Percentiles rank a stretch among this genome's conserved stretches.
phyloP scores from a whole-genome alignment of 2,888 invertebrate species.

The Drosophila helvetica region DNA sequence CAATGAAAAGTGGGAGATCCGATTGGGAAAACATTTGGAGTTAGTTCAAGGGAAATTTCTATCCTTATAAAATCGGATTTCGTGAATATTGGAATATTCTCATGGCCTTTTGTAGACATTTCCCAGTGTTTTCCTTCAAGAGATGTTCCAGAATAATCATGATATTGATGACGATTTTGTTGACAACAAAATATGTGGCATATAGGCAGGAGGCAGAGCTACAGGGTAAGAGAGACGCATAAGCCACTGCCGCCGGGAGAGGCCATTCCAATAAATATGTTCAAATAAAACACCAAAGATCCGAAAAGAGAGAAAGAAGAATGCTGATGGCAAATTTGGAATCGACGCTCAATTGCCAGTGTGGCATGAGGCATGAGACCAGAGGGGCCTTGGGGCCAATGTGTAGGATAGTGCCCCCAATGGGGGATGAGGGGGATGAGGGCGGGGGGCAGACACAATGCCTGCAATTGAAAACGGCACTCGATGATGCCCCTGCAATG shows the following conservation, averaged over 20 bases:
- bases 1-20: neutral
- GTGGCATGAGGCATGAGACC: neutral
- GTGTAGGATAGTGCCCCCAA: neutral
- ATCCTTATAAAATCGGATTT: no score
- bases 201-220: no score
- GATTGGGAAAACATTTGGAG: no score
- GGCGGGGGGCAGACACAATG: conserved; percentile 54
- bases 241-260: conserved; percentile 3
- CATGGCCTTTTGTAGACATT: no score
- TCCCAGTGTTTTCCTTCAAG: no score
- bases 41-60: neutral
- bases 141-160: no score
- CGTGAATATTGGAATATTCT: no score
- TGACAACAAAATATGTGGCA: neutral
- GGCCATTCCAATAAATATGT: conserved; percentile 45
- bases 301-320: conserved; percentile 38
- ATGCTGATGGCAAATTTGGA: conserved; percentile 50
- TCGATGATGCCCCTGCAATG: conserved; percentile 42
- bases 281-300: conserved; percentile 62
- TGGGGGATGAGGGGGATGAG: no score
- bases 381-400: neutral
- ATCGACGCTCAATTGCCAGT: conserved; percentile 35
- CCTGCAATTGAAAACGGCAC: conserved; percentile 67
- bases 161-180: no score
- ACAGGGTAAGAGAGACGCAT: neutral